Evolutionary conservation across 2,113 vertebrate species (phyloP).

Genomic region (Plecturocebus donacophilus): DNA sequence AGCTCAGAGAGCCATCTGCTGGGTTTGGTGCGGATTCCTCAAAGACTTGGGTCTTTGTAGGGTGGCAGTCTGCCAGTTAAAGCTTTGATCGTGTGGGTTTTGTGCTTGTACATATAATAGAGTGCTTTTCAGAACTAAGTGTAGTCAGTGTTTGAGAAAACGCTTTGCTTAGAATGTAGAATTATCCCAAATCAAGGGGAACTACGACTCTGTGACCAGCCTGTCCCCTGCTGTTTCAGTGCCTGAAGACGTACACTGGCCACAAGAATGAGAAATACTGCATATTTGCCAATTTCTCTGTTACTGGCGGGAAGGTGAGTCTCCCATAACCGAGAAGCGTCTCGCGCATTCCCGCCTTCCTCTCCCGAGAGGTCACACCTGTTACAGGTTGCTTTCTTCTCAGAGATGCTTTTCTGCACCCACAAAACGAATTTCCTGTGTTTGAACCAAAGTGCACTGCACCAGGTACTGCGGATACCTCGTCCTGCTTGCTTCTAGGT

Average conservation of each 20-base stretch:
- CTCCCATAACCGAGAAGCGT: fast-evolving
- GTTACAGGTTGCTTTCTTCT: fast-evolving
- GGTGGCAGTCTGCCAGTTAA: not conserved
- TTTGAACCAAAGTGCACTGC: fast-evolving
- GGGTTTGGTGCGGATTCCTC: too few species aligned
- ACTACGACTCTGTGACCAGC: fast-evolving
- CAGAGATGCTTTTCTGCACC: not conserved
- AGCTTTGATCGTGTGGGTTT: not conserved
- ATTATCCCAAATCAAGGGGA: fast-evolving
- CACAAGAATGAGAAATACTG: conserved; percentile 99
- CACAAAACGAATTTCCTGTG: not conserved
- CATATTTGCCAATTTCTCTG: conserved; percentile 99
- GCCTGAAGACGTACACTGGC: conserved; percentile 98
- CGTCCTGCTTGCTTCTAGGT: too few species aligned
- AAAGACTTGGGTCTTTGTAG: fast-evolving
- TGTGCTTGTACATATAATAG: fast-evolving
- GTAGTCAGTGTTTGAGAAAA: fast-evolving
- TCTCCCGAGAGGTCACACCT: fast-evolving
- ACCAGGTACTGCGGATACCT: fast-evolving
- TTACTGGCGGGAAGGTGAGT: conserved; percentile 97
- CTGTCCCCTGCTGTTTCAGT: conserved; percentile 84
- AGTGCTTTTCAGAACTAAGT: not conserved
- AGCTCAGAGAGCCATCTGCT: fast-evolving
- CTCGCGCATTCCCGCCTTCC: not conserved
- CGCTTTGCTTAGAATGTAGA: fast-evolving